These are phyloP conservation scores for Eurypyga helias DNA, from an alignment of 2,113 vertebrate species.

Conservation along the genomic window DNA sequence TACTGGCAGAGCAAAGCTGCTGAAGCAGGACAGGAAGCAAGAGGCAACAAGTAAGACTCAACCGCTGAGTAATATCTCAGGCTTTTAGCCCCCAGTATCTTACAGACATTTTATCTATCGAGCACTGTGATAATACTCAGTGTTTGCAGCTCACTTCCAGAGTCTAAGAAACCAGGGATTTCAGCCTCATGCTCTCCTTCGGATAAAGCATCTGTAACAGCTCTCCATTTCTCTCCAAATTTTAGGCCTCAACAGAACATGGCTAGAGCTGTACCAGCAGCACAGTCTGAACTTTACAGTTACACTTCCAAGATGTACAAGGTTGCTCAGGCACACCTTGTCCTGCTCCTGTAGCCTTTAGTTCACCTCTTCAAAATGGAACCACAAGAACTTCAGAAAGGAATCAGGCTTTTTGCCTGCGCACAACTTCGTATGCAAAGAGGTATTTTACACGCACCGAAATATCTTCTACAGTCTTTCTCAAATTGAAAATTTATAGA, in stretches of 20 bases:
- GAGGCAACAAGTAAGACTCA: neutral
- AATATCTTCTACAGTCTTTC: neutral
- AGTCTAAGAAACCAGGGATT: neutral
- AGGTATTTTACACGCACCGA: neutral
- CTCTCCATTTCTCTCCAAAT: neutral
- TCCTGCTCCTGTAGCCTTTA: neutral
- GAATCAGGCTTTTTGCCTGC: neutral
- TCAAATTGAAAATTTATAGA: neutral
- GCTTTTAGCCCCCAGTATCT: neutral
- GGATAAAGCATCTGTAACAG: neutral
- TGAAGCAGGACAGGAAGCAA: neutral
- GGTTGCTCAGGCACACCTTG: neutral
- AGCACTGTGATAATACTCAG: neutral
- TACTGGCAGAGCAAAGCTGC: neutral
- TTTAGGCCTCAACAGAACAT: neutral
- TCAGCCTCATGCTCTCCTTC: neutral
- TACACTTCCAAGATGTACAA: neutral
- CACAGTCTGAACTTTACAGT: neutral
- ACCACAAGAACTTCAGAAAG: neutral
- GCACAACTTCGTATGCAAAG: neutral
- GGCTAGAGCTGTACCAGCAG: fast-evolving
- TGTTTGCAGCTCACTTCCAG: neutral
- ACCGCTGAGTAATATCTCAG: neutral
- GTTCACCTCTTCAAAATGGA: slow-evolving; percentile 28
- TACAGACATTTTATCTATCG: neutral